Evolutionary conservation across 1,140 invertebrate species (phyloP).

Genomic region (Elymnias hypermnestra): DNA sequence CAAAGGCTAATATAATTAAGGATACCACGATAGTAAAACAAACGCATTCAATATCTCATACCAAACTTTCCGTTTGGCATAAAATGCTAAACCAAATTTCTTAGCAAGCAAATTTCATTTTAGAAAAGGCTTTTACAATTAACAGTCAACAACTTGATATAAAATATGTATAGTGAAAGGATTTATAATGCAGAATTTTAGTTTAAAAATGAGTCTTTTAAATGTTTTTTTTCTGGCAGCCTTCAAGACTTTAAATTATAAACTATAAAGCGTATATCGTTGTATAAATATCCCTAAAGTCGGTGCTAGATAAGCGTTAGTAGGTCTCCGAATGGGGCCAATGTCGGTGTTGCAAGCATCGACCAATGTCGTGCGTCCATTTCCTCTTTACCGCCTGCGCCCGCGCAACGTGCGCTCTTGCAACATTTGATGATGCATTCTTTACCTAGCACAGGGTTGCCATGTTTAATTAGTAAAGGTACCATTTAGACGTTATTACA

Average conservation of each 20-base stretch:
- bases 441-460: background rate
- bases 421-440: conserved; percentile 18
- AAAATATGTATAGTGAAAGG: no score
- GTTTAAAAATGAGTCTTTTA: no score
- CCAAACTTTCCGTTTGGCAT: no score
- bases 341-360: conserved; percentile 65
- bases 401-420: conserved; percentile 23
- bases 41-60: no score
- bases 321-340: conserved; percentile 61
- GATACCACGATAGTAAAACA: no score
- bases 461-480: background rate
- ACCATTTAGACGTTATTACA: background rate
- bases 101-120: no score
- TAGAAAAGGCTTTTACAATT: no score
- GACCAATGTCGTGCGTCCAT: conserved; percentile 56
- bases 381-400: conserved; percentile 46
- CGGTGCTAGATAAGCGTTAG: conserved; percentile 54
- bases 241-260: background rate
- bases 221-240: no score
- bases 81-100: no score
- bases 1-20: no score
- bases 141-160: no score
- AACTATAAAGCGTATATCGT: background rate
- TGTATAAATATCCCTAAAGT: conserved; percentile 24
- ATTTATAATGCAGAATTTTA: no score